Base-by-base conservation (phyloP, 2,113 vertebrate genomes). In the Cryptotis parvus region DNA sequence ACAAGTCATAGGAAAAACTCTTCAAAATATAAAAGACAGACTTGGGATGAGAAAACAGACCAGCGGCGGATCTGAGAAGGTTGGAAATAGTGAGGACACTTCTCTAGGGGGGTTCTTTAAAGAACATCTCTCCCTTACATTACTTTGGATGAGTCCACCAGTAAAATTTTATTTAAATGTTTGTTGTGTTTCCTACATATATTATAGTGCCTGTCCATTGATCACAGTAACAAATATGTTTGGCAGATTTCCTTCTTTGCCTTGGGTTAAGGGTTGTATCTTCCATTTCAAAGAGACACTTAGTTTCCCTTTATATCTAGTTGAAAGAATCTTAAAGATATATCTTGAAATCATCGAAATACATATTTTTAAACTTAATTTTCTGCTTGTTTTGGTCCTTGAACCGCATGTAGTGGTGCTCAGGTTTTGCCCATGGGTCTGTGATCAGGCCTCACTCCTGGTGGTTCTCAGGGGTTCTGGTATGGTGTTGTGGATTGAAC, bases 81-180 rank as follows among this genome's bases (percentile, higher is more conserved):
- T 31, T 37, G 6, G 35, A 8, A 9, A 18, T 29, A 35, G 0
- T n/a, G n/a, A n/a, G n/a, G n/a, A n/a, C n/a, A n/a, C n/a, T n/a
- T n/a, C n/a, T n/a, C n/a, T n/a, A 43, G 26, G 1, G 8, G 7
- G 6, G 22, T 2, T 3, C 22, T 1, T 29, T 55, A 11, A 11
- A 1, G 55, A 8, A 29, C 11, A 24, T 55, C 11, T 81, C 43
- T 55, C 31, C 4, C 20, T 49, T 18, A 18, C 3, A 20, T 43
- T 9, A 45, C 16, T 68, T 29, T 43, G 6, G 10, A 75, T 81
- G 12, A 18, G 81, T 82, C 31, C 75, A 6, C 6, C 35, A 87
- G 37, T 92, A 75, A 0, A 45, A 7, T 35, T 81, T 61, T 24
- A 77, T 68, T 43, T 31, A 66, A 81, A 87, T 66, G 4, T 9